phyloP scores from a whole-genome alignment of 2,113 vertebrate species.

The Rhynchomys soricoides region DNA sequence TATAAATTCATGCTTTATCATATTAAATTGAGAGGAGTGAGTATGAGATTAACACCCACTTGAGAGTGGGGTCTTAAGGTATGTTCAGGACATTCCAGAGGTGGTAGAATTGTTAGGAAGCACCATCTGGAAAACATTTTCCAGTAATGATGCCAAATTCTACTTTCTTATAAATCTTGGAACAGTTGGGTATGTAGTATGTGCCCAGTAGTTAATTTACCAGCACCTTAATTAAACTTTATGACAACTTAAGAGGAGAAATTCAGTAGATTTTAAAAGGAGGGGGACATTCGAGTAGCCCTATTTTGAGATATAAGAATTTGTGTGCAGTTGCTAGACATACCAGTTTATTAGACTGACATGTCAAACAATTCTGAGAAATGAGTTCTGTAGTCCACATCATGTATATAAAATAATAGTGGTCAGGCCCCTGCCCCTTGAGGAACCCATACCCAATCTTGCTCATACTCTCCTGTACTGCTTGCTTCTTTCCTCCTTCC shows the following conservation, averaged over 20 bases:
- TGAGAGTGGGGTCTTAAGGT: conserved; percentile 35
- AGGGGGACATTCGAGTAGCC: neutral
- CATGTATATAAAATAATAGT: neutral
- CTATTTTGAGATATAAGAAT: conserved; percentile 49
- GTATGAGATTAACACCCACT: conserved; percentile 27
- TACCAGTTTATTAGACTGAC: neutral
- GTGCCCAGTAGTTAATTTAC: conserved; percentile 36
- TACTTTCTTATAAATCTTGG: conserved; percentile 63
- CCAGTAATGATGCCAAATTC: conserved; percentile 40
- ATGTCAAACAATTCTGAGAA: conserved; percentile 35
- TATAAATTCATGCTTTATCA: conserved; percentile 48
- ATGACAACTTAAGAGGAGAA: conserved; percentile 43
- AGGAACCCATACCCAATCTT: neutral
- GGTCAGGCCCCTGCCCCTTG: neutral
- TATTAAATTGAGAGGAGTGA: conserved; percentile 30
- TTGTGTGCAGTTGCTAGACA: conserved; percentile 38
- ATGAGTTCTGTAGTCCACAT: neutral
- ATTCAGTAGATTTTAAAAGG: conserved; percentile 41
- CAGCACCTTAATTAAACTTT: conserved; percentile 41
- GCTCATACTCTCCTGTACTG: neutral
- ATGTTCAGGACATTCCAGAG: conserved; percentile 44
- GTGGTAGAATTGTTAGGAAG: conserved; percentile 41
- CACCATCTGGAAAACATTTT: conserved; percentile 62
- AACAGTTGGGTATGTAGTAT: conserved; percentile 33
- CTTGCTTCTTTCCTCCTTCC: too few relatives aligned